Conservation (phyloP, 1,140 invertebrate genomes). For the Anastrepha obliqua region DNA sequence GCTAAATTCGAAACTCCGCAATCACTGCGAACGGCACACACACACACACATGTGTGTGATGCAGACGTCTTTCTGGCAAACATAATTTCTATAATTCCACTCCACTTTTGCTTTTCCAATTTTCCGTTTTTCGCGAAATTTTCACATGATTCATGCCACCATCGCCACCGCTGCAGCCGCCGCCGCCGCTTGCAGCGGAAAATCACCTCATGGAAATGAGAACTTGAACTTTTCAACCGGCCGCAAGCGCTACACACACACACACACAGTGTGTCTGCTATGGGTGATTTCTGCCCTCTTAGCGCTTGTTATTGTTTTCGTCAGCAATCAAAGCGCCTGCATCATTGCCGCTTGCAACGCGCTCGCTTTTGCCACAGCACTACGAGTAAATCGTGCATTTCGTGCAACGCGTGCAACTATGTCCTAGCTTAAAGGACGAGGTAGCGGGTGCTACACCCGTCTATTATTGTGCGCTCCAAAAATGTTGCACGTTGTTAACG, state of each 20-base stretch:
- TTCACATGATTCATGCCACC: conserved; percentile 41
- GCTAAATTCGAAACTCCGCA: conserved; percentile 24
- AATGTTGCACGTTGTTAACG: conserved; percentile 48
- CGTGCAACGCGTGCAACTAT: conserved; percentile 50
- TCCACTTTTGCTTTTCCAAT: conserved; percentile 47
- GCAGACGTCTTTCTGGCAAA: not conserved
- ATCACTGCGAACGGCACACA: not conserved
- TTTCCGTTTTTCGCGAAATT: not conserved
- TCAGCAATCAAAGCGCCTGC: conserved; percentile 35
- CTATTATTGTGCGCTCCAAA: conserved; percentile 26
- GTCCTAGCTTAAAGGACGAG: conserved; percentile 23
- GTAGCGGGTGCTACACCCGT: not conserved
- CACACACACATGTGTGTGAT: not conserved
- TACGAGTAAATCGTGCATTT: conserved; percentile 50
- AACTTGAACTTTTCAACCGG: conserved; percentile 24
- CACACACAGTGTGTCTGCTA: not conserved
- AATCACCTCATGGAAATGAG: conserved; percentile 44
- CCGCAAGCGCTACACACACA: not conserved
- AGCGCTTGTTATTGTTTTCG: conserved; percentile 23
- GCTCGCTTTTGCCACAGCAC: not conserved
- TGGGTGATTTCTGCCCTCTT: not conserved
- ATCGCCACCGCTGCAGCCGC: not conserved
- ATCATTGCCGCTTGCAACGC: conserved; percentile 7
- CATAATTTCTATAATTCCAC: conserved; percentile 47
- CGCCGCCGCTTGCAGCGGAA: not conserved